Conservation (phyloP, 2,888 invertebrate species). For the Dryococelus australis region DNA sequence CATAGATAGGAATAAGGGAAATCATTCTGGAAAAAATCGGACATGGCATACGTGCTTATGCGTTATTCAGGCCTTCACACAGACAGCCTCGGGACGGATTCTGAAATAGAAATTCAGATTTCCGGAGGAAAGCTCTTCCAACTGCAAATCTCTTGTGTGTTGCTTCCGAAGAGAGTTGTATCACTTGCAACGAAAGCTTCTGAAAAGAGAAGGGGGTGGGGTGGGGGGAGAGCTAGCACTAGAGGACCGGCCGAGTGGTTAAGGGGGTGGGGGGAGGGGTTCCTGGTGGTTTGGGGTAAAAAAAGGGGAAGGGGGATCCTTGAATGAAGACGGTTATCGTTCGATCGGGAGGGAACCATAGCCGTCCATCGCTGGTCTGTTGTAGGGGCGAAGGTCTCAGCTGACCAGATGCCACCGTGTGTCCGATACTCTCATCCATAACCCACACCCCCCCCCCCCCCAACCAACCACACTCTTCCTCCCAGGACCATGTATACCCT, state of each 20-base stretch:
- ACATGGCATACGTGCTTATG: not conserved
- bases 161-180: not conserved
- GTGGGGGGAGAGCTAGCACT: not conserved
- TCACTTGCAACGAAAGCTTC: not conserved
- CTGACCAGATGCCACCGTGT: slow-evolving; percentile 34
- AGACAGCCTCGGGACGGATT: not conserved
- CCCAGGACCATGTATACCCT: slow-evolving; percentile 1
- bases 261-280: not conserved
- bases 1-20: too few species aligned
- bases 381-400: not conserved
- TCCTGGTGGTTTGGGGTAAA: not conserved
- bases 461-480: too few species aligned
- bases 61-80: not conserved
- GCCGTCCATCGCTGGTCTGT: not conserved
- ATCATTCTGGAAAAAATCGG: too few species aligned
- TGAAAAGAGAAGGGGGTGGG: not conserved
- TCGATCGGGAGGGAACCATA: not conserved
- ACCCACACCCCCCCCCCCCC: slow-evolving; percentile 28
- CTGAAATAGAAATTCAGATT: not conserved
- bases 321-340: slow-evolving; percentile 29
- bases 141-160: not conserved
- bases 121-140: not conserved
- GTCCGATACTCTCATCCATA: slow-evolving; percentile 36
- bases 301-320: not conserved
- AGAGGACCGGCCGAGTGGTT: not conserved